Base-by-base conservation (phyloP, 1,140 invertebrate genomes). In the Thalassaphorura encarpata region DNA sequence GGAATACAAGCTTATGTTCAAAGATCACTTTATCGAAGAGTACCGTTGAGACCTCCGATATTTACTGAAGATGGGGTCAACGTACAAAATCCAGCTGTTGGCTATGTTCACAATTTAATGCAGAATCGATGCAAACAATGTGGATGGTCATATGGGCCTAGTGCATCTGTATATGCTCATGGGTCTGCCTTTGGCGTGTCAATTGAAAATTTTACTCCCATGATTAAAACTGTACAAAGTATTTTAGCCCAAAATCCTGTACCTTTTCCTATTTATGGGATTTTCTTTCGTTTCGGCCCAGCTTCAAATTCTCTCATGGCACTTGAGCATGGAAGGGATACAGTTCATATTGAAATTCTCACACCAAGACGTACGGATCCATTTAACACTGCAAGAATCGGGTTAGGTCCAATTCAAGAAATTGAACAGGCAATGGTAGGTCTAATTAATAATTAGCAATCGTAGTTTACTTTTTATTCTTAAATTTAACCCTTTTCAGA, bases 391-490 rank as follows among this genome's bases (percentile, higher is more conserved):
- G 19, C 60, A 8, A 24, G 41, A 5, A 21, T 24, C 8, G 51
- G 55, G 13, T 48, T 54, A 21, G 51, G 23, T 36, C 50, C 50
- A 15, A 36, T 39, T 39, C 60, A 61, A 45, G 54, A 36, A 33
- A 56, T 61, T 27, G 28, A 53, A 27, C 60, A 61, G 33, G 40
- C 45, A 23, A 26, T 61, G 45, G 55, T 57, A 48, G n/a, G n/a
- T n/a, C n/a, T n/a, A 39, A 27, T 21, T 26, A 8, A 27, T 42
- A 4, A 39, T 27, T 13, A 26, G 23, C n/a, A 27, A 18, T 15
- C 13, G 27, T 8, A 6, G 18, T 2, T 42, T 49, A 29, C 4
- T 26, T 49, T 0, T 16, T 31, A 19, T 33, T 31, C 16, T 27
- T 19, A 26, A 49, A 26, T 40, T 39, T 42, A 23, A 33, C 19